Percentiles rank a stretch among this genome's conserved stretches.
Evolutionary conservation across 2,797 vertebrate species (phyloP).

Genomic region (Sparus aurata): DNA sequence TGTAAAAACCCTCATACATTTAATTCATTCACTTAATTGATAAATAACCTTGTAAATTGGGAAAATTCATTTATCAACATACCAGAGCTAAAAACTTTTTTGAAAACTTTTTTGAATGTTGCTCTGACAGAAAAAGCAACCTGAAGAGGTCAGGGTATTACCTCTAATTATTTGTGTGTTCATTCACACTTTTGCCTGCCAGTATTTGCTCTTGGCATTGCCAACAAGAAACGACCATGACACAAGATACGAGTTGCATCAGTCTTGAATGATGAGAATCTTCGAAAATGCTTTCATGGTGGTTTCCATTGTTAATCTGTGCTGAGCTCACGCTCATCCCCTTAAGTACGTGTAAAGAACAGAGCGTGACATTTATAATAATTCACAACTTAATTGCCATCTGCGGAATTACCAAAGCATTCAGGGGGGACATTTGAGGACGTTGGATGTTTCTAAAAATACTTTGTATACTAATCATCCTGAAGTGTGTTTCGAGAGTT

Average conservation of each 20-base stretch:
- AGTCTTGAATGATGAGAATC: background rate
- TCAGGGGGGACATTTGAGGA: constrained; percentile 11
- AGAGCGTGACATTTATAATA: constrained; percentile 20
- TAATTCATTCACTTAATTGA: no score
- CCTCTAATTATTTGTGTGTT: constrained; percentile 3
- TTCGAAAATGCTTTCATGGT: constrained; percentile 7
- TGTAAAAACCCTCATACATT: no score
- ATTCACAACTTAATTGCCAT: constrained; percentile 25
- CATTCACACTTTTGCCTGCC: background rate
- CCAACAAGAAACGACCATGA: constrained; percentile 21
- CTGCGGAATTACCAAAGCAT: constrained; percentile 33
- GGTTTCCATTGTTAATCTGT: constrained; percentile 20
- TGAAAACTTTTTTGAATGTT: no score
- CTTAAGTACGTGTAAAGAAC: constrained; percentile 6
- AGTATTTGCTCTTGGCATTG: constrained; percentile 10
- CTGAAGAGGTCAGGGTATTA: background rate
- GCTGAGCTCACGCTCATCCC: constrained; percentile 28
- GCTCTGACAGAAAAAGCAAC: no score
- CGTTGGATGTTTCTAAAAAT: background rate
- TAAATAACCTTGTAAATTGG: no score
- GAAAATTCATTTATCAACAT: no score
- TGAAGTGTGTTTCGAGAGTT: background rate
- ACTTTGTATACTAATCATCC: background rate
- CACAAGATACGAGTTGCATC: constrained; percentile 17
- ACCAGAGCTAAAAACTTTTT: no score